Evolutionary conservation across 2,797 vertebrate species (phyloP).

Genomic region (Buceros bicornis): DNA sequence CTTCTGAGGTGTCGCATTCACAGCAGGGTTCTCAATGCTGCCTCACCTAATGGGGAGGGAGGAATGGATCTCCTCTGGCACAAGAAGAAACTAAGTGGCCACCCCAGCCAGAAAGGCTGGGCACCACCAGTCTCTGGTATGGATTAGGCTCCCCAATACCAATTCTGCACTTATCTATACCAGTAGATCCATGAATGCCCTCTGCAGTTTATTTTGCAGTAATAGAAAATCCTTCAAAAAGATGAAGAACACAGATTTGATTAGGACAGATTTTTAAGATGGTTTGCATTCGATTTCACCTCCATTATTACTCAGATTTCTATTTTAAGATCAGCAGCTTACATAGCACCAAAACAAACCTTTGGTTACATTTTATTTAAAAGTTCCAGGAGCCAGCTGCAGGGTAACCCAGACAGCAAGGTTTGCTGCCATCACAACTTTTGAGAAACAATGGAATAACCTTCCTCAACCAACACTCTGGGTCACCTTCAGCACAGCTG

Average conservation of each 20-base stretch:
- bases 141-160: not conserved
- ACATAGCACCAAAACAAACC: accelerated
- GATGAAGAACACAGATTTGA: not conserved
- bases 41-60: accelerated
- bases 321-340: not conserved
- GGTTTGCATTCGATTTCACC: not conserved
- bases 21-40: not conserved
- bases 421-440: not conserved
- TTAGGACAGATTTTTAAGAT: not conserved
- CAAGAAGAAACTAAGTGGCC: not conserved
- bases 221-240: not conserved
- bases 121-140: not conserved
- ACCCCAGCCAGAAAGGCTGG: not conserved
- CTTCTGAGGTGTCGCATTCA: accelerated
- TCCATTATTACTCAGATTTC: not conserved
- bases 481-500: not conserved
- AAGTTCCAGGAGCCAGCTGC: not conserved
- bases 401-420: not conserved
- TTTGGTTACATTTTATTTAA: not conserved
- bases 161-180: not conserved
- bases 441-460: not conserved
- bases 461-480: not conserved
- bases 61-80: not conserved
- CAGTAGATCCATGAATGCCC: not conserved
- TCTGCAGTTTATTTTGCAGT: not conserved